Evolutionary conservation across 1,140 invertebrate species (phyloP), one percentile per base, ranked within the genome.

Genomic region (Cotesia glomerata): DNA sequence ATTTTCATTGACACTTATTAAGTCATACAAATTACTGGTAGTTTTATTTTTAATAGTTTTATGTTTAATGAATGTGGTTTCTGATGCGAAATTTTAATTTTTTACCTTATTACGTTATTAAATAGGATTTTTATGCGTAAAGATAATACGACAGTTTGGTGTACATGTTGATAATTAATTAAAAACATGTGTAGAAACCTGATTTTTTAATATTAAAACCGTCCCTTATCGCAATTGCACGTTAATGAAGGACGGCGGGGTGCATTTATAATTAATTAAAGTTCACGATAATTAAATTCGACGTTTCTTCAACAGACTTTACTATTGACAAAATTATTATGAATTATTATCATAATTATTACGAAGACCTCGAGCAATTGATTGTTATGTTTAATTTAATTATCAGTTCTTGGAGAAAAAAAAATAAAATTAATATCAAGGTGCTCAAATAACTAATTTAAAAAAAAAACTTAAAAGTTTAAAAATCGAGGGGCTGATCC

Each of bases 401-500:
- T 45, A 11, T 45, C 39, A 45, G 39, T 45, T 45, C 8, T 45
- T 45, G 39, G 11, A 45, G 8, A 45, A 45, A 45, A 45, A 45
- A 45, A 45, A 45, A 7, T 9, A 14, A 32, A 64, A 18, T 26
- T 9, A 59, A 7, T 32, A 9, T 32, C 58, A 59, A 59, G 16
- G 58, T 26, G n/a, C 11, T 18, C 5, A 61, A 26, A 18, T 32
- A 7, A 14, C 13, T 9, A 7, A 34, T 61, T 59, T 26, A 9
- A 26, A 4, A 34, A 63, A 62, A 39, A 51, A 67, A 36, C 0
- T 64, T 13, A n/a, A 3, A 11, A 13, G n/a, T 82, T 89, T 93
- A 94, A 83, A 94, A 94, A 82, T 94, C 92, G 75, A 93, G 84
- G 39, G 93, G 92, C 85, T 92, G 91, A 86, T 94, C 92, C 70